Conservation (phyloP, 2,888 invertebrate genomes). For the Unio delphinus region DNA sequence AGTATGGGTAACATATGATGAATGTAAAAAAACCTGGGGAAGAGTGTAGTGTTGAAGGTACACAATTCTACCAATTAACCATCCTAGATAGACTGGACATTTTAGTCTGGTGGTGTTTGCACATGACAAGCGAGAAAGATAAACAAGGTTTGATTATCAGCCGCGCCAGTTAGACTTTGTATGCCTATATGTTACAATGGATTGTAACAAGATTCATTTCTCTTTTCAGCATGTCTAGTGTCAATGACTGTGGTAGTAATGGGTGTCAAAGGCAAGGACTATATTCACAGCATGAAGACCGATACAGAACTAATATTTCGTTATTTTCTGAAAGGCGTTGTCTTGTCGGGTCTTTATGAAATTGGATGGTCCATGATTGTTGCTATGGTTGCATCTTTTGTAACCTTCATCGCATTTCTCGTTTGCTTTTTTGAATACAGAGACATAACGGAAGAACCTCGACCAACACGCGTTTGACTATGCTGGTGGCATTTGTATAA, state of each 20-base stretch:
- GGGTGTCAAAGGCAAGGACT: conserved; percentile 34
- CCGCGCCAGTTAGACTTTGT: too few relatives aligned
- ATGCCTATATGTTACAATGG: too few relatives aligned
- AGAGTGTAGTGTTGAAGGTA: too few relatives aligned
- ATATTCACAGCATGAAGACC: conserved; percentile 24
- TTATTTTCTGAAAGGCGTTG: conserved; percentile 22
- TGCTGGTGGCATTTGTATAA: too few relatives aligned
- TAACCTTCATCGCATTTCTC: conserved; percentile 30
- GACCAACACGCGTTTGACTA: conserved; percentile 12
- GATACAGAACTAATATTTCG: conserved; percentile 21
- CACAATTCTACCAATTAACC: too few relatives aligned
- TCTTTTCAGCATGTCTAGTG: conserved; percentile 34
- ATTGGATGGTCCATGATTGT: conserved; percentile 37
- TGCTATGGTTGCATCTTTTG: conserved; percentile 31
- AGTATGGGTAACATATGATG: too few relatives aligned
- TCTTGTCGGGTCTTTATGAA: conserved; percentile 31
- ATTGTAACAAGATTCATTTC: background rate
- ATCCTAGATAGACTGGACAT: too few relatives aligned
- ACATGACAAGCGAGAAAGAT: too few relatives aligned
- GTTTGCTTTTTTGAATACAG: conserved; percentile 37
- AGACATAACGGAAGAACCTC: conserved; percentile 32
- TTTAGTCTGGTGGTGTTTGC: too few relatives aligned
- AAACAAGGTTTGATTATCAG: too few relatives aligned
- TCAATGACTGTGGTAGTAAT: conserved; percentile 36
- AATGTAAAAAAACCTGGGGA: too few relatives aligned